A percentile compares a stretch with the other conserved stretches of the same genome.
phyloP scores from a whole-genome alignment of 2,113 vertebrate genomes.

The Notarius lentiginosus region DNA sequence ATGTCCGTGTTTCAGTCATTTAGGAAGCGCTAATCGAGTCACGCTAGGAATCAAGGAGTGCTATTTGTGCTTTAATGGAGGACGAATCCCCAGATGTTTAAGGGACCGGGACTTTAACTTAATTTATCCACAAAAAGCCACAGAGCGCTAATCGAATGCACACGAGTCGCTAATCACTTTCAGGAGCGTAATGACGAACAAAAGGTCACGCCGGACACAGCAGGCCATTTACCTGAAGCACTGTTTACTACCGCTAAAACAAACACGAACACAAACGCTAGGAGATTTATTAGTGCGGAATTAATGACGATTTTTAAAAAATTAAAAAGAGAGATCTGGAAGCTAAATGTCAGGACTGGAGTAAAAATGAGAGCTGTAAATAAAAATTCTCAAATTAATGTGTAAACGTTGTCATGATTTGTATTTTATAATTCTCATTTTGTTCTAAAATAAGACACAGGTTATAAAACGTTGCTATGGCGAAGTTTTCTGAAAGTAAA shows the following conservation, averaged over 20 bases:
- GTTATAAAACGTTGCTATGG: not conserved
- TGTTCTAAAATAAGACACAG: not conserved
- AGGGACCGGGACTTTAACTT: conserved; percentile 72
- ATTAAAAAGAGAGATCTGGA: not conserved
- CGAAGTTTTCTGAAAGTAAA: not conserved
- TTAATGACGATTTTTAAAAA: not conserved
- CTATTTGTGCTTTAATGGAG: conserved; percentile 74
- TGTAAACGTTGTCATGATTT: not conserved
- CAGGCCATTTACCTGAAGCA: conserved; percentile 51
- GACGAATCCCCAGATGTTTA: conserved; percentile 76
- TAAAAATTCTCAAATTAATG: too few relatives aligned
- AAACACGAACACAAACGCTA: not conserved
- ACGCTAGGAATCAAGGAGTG: conserved; percentile 75
- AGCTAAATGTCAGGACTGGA: not conserved
- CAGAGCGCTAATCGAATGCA: conserved; percentile 74
- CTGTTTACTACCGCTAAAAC: not conserved
- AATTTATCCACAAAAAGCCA: conserved; percentile 70
- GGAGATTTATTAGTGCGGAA: not conserved
- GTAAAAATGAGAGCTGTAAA: not conserved
- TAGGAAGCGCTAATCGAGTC: conserved; percentile 76
- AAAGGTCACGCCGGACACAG: conserved; percentile 74
- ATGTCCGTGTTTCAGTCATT: conserved; percentile 61
- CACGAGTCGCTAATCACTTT: conserved; percentile 68
- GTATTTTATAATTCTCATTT: not conserved
- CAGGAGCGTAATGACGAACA: conserved; percentile 72